These are phyloP conservation scores for Typhlichthys eigenmanni DNA, from an alignment of 2,797 vertebrate genomes.

Conservation along the genomic window DNA sequence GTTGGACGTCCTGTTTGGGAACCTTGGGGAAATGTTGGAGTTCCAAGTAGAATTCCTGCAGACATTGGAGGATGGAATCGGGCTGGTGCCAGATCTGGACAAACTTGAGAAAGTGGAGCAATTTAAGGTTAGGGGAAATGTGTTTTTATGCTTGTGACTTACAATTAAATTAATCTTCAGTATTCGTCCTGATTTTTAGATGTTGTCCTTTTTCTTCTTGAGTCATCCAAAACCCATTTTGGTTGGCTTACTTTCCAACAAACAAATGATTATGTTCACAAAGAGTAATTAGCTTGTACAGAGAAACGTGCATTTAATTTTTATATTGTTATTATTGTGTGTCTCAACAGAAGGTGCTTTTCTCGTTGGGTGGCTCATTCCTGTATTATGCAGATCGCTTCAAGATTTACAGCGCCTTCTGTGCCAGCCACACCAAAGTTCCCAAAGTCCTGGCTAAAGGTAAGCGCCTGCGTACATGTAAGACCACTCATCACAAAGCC, in stretches of 20 bases:
- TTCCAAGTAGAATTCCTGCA: constrained; percentile 96
- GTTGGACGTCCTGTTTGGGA: constrained; percentile 95
- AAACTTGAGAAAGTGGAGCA: constrained; percentile 92
- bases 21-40: constrained; percentile 93
- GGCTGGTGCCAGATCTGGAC: constrained; percentile 90
- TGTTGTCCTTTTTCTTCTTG: no score
- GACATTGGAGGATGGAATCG: constrained; percentile 93
- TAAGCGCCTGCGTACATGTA: constrained; percentile 54
- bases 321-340: neutral
- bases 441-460: constrained; percentile 97
- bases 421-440: constrained; percentile 97
- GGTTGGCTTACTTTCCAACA: no score
- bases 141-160: neutral
- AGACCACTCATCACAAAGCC: neutral
- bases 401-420: constrained; percentile 99
- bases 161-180: neutral
- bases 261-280: no score
- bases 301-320: neutral
- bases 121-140: constrained; percentile 83
- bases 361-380: constrained; percentile 97
- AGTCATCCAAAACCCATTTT: no score
- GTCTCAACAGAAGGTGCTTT: constrained; percentile 89
- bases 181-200: no score
- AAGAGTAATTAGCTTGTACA: no score
- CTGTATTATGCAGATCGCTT: constrained; percentile 97